Conservation (phyloP, 2,113 vertebrate species). For the Paramisgurnus dabryanus region DNA sequence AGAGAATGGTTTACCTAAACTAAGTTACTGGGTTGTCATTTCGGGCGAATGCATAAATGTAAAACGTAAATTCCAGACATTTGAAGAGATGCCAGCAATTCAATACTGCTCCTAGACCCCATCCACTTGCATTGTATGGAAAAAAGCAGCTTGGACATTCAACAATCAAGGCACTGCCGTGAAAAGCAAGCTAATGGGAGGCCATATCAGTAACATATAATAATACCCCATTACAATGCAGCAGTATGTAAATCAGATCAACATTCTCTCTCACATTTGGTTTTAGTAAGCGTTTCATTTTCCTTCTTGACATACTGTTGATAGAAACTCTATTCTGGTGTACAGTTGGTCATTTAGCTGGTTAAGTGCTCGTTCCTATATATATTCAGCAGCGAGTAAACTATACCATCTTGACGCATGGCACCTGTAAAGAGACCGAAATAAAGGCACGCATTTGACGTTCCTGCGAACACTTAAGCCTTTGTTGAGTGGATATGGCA, state of each 20-base stretch:
- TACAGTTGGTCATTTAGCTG: neutral
- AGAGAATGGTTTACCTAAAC: no score
- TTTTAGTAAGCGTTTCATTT: neutral
- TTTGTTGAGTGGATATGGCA: constrained; percentile 4
- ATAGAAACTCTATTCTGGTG: constrained; percentile 22
- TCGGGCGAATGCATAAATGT: no score
- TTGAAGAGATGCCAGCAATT: no score
- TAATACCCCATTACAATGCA: neutral
- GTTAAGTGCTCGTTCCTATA: constrained; percentile 10
- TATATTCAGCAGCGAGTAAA: neutral
- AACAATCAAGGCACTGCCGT: neutral
- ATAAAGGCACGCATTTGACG: constrained; percentile 3
- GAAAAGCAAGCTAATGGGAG: neutral
- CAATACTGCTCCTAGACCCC: no score
- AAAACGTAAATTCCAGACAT: no score
- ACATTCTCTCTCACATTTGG: neutral
- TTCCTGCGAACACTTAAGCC: constrained; percentile 32
- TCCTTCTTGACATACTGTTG: constrained; percentile 12
- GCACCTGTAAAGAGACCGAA: constrained; percentile 30
- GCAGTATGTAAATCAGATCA: neutral
- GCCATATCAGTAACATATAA: neutral
- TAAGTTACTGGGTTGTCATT: no score
- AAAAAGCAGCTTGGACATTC: neutral
- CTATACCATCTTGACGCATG: constrained; percentile 14
- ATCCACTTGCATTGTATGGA: no score